Percentiles rank a stretch among this genome's conserved stretches.
Evolutionary conservation across 2,888 invertebrate species (phyloP).

Genomic region (Limnephilus rhombicus): DNA sequence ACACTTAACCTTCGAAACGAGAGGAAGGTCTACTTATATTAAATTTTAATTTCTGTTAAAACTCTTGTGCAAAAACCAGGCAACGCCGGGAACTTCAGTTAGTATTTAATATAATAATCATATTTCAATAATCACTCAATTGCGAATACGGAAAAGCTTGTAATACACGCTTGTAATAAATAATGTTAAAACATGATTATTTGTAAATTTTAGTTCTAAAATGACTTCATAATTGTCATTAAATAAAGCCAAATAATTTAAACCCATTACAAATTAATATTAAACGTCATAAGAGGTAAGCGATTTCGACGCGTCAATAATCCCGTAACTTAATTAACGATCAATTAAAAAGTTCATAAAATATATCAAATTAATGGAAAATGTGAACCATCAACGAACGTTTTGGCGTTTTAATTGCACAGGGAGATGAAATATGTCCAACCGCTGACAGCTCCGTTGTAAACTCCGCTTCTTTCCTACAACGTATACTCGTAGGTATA

Average conservation of each 20-base stretch:
- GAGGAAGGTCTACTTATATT: too few relatives aligned
- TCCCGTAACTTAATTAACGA: neutral
- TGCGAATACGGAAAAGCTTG: neutral
- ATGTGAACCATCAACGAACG: neutral
- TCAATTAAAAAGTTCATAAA: constrained; percentile 15
- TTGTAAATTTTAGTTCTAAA: neutral
- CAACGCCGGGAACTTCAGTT: too few relatives aligned
- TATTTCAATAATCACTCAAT: neutral
- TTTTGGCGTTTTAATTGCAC: neutral
- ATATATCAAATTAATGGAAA: neutral
- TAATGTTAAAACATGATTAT: neutral
- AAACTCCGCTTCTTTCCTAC: neutral
- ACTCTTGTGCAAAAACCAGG: too few relatives aligned
- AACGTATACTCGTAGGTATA: too few relatives aligned
- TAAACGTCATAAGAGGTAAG: neutral
- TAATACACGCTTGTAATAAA: neutral
- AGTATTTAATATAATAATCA: neutral
- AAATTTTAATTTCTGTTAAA: too few relatives aligned
- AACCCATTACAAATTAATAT: neutral
- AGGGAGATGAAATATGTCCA: neutral
- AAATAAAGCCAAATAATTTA: neutral
- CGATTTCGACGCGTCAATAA: neutral
- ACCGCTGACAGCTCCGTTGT: neutral
- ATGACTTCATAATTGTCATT: neutral
- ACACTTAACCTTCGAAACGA: too few relatives aligned